Conservation (phyloP, 1,140 invertebrate species). For the Battus philenor region DNA sequence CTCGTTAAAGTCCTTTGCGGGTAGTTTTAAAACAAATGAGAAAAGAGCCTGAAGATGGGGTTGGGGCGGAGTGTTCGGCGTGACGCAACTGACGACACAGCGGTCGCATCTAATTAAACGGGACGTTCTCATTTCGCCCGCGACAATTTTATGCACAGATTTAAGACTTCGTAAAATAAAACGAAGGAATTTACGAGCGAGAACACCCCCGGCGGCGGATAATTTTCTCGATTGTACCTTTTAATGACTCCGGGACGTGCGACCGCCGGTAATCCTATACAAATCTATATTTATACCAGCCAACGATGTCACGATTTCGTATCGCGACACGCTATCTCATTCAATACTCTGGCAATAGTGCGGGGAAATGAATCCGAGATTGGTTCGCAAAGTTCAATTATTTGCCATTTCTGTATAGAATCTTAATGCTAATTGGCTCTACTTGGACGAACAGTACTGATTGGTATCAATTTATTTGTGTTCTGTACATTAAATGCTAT, state of each 20-base stretch:
- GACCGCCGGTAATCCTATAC: slow-evolving; percentile 33
- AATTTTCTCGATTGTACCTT: slow-evolving; percentile 57
- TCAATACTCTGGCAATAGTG: slow-evolving; percentile 4
- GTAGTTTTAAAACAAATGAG: slow-evolving; percentile 60
- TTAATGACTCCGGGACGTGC: slow-evolving; percentile 44
- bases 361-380: slow-evolving; percentile 8
- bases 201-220: slow-evolving; percentile 48
- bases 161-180: slow-evolving; percentile 58
- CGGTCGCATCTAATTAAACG: slow-evolving; percentile 65
- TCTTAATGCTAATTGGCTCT: slow-evolving; percentile 16
- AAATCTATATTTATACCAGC: slow-evolving; percentile 35
- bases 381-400: slow-evolving; percentile 17
- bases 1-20: slow-evolving; percentile 64
- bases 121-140: slow-evolving; percentile 59
- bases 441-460: slow-evolving; percentile 7
- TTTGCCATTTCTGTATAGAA: slow-evolving; percentile 15
- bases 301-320: slow-evolving; percentile 29
- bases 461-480: slow-evolving; percentile 14
- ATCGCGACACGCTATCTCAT: slow-evolving; percentile 23
- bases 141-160: slow-evolving; percentile 65
- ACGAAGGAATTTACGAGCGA: slow-evolving; percentile 52
- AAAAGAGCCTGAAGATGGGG: slow-evolving; percentile 15
- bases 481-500: slow-evolving; percentile 2
- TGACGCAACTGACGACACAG: slow-evolving; percentile 34
- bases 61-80: slow-evolving; percentile 12